Evolutionary conservation across 92 coral and sea anemone species (phyloP).

Genomic region (Galaxea fascicularis): DNA sequence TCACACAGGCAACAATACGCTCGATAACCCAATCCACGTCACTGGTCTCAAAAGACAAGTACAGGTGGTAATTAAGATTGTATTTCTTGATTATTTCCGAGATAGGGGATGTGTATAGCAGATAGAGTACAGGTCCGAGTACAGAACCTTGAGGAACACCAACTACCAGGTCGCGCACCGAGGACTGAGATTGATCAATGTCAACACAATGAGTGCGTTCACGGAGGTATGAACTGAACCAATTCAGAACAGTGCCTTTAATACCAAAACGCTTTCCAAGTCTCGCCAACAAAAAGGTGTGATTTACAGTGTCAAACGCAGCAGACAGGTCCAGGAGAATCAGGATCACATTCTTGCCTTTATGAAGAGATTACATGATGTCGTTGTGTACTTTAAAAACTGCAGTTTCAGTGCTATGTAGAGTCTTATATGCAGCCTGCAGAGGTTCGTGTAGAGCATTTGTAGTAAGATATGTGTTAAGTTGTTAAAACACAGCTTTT

Average conservation of each 20-base stretch:
- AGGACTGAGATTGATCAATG: conserved; percentile 39
- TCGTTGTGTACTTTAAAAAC: conserved; percentile 40
- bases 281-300: no score
- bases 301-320: no score
- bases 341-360: conserved; percentile 19
- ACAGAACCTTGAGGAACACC: conserved; percentile 57
- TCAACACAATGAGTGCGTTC: conserved; percentile 52
- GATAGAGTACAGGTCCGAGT: conserved; percentile 47
- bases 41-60: conserved; percentile 5
- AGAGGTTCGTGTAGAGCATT: conserved; percentile 28
- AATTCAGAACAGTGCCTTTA: conserved; percentile 42
- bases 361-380: background rate
- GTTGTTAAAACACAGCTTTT: background rate
- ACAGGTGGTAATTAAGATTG: conserved; percentile 41
- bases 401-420: conserved; percentile 64
- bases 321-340: conserved; percentile 27
- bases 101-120: conserved; percentile 43
- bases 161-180: conserved; percentile 19
- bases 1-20: conserved; percentile 17
- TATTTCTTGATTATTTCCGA: conserved; percentile 34
- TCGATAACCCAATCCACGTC: background rate
- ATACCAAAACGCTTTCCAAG: no score
- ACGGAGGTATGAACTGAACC: conserved; percentile 36
- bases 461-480: conserved; percentile 12
- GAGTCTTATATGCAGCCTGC: conserved; percentile 46